Percentiles rank a stretch among this genome's conserved stretches.
Evolutionary conservation across 2,797 vertebrate genomes (phyloP).

Genomic region (Poecilia gillii): DNA sequence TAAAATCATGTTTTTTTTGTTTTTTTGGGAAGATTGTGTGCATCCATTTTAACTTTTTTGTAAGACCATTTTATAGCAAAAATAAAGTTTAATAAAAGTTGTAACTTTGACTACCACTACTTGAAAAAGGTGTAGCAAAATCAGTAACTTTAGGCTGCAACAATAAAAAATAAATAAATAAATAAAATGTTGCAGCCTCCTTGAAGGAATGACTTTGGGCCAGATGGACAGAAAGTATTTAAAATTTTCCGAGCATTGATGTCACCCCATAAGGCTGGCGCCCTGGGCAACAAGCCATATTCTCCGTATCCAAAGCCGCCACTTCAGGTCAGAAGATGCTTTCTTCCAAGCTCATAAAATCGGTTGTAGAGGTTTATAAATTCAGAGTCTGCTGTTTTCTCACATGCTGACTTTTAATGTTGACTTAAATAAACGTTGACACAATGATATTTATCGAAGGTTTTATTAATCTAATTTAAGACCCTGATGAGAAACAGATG

Average conservation of each 20-base stretch:
- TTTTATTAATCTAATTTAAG: conserved; percentile 8
- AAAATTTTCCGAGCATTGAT: background rate
- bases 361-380: background rate
- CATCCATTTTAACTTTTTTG: too few relatives aligned
- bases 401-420: background rate
- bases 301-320: background rate
- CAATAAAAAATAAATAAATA: too few relatives aligned
- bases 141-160: too few relatives aligned
- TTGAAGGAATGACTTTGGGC: too few relatives aligned
- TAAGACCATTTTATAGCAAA: too few relatives aligned
- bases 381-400: background rate
- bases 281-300: background rate
- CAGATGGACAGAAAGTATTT: background rate
- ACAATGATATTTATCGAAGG: background rate
- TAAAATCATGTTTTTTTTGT: background rate
- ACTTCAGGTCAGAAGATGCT: background rate
- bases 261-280: background rate
- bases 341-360: background rate
- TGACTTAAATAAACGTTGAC: conserved; percentile 1
- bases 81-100: too few relatives aligned
- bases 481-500: conserved; percentile 1
- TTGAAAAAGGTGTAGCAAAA: too few relatives aligned
- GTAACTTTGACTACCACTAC: too few relatives aligned
- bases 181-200: too few relatives aligned
- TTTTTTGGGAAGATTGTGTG: too few relatives aligned